phyloP scores from a whole-genome alignment of 2,888 invertebrate species.

The Calliscelio sp. region DNA sequence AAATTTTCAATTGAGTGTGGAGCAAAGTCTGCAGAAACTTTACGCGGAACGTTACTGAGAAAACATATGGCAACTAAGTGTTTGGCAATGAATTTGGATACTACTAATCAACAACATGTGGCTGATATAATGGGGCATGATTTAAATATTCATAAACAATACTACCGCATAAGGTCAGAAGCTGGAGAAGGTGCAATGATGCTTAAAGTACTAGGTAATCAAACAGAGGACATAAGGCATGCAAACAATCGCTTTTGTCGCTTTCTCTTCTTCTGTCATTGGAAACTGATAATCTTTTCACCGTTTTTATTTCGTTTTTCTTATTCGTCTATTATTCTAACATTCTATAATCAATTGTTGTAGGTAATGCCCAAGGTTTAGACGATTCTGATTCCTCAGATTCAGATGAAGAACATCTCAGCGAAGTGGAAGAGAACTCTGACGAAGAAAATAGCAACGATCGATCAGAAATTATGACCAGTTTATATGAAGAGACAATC shows the following conservation, averaged over 20 bases:
- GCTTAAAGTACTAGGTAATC: no score
- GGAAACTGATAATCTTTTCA: no score
- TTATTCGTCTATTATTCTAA: no score
- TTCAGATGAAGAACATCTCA: not conserved
- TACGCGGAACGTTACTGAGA: not conserved
- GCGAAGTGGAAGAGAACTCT: not conserved
- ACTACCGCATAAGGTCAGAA: not conserved
- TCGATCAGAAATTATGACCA: no score
- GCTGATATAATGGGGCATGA: not conserved
- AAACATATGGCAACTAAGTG: constrained; percentile 10
- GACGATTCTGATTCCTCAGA: not conserved
- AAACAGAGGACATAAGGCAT: no score
- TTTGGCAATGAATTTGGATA: not conserved
- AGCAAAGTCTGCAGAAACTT: not conserved
- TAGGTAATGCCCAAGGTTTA: not conserved
- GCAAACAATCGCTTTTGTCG: no score
- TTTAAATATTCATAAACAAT: not conserved
- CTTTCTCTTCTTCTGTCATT: no score
- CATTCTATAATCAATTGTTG: no score
- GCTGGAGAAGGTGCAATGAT: not conserved
- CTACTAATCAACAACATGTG: not conserved
- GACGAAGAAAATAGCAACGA: not conserved
- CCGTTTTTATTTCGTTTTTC: no score
- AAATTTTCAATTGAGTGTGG: not conserved
- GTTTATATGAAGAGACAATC: no score